phyloP scores from a whole-genome alignment of 2,888 invertebrate species.

The Chrysolina oricalcia region DNA sequence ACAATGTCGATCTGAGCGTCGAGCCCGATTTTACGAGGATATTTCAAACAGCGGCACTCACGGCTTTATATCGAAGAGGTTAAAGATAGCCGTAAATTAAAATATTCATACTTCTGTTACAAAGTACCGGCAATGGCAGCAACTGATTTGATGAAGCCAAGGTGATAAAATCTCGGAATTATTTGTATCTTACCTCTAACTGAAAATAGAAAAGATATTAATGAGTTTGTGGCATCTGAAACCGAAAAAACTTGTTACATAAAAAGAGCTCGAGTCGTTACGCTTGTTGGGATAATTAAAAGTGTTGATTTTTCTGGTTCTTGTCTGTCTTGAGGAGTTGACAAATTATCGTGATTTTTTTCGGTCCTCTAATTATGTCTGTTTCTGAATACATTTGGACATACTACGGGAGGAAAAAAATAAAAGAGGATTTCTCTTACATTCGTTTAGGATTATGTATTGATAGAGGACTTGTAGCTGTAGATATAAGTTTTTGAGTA shows the following conservation, averaged over 20 bases:
- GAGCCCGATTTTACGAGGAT: slow-evolving; percentile 63
- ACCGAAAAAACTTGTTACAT: slow-evolving; percentile 56
- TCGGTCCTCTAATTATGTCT: slow-evolving; percentile 24
- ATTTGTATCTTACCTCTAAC: slow-evolving; percentile 45
- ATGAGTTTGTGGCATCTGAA: slow-evolving; percentile 46
- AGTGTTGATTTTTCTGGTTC: slow-evolving; percentile 66
- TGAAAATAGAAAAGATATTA: slow-evolving; percentile 56
- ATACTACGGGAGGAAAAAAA: too few species aligned
- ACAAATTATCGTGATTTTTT: slow-evolving; percentile 61
- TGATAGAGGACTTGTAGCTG: background rate
- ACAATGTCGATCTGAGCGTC: slow-evolving; percentile 64
- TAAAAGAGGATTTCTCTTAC: background rate
- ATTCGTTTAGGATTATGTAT: background rate
- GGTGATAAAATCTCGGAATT: slow-evolving; percentile 59
- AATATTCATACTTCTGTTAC: slow-evolving; percentile 63
- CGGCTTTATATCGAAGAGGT: slow-evolving; percentile 59
- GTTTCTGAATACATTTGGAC: background rate
- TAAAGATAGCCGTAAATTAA: slow-evolving; percentile 63
- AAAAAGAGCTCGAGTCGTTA: slow-evolving; percentile 60
- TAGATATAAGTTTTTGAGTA: too few species aligned
- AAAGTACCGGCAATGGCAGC: slow-evolving; percentile 55
- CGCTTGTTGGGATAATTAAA: slow-evolving; percentile 64
- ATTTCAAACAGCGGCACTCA: slow-evolving; percentile 65
- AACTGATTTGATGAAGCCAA: slow-evolving; percentile 43
- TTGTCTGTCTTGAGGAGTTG: slow-evolving; percentile 52